A percentile compares a stretch with the other conserved stretches of the same genome.
Evolutionary conservation across 2,113 vertebrate genomes (phyloP).

Genomic region (Boulengeromyrus knoepffleri): DNA sequence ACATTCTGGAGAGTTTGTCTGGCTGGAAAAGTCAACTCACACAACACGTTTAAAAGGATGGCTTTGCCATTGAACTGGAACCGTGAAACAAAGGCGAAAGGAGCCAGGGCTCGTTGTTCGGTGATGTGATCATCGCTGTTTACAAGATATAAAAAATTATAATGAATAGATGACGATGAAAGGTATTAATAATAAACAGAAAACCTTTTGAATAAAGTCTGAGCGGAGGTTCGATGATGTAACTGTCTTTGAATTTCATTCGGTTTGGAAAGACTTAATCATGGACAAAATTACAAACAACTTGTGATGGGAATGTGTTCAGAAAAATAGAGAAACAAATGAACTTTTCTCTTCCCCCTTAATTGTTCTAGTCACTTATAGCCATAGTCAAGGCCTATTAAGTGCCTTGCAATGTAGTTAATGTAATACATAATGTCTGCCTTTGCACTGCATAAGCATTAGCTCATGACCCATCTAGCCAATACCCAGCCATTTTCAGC

Average conservation of each 20-base stretch:
- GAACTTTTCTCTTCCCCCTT: constrained; percentile 2
- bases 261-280: constrained; percentile 24
- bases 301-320: constrained; percentile 8
- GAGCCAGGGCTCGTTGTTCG: constrained; percentile 9
- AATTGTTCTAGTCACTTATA: neutral
- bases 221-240: constrained; percentile 13
- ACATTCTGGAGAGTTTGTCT: neutral
- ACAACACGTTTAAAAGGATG: neutral
- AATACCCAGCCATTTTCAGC: neutral
- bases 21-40: neutral
- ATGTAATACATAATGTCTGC: neutral
- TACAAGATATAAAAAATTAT: constrained; percentile 23
- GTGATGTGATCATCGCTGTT: constrained; percentile 16
- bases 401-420: neutral
- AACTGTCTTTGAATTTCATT: constrained; percentile 21
- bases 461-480: neutral
- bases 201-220: constrained; percentile 10
- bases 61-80: neutral
- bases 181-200: constrained; percentile 17
- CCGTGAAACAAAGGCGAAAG: neutral
- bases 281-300: constrained; percentile 16
- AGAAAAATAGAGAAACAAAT: constrained; percentile 11
- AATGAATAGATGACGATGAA: constrained; percentile 18
- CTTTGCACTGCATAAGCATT: neutral
- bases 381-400: neutral